Evolutionary conservation across 2,888 invertebrate genomes (phyloP).

Genomic region (Drosophila fungiperda): DNA sequence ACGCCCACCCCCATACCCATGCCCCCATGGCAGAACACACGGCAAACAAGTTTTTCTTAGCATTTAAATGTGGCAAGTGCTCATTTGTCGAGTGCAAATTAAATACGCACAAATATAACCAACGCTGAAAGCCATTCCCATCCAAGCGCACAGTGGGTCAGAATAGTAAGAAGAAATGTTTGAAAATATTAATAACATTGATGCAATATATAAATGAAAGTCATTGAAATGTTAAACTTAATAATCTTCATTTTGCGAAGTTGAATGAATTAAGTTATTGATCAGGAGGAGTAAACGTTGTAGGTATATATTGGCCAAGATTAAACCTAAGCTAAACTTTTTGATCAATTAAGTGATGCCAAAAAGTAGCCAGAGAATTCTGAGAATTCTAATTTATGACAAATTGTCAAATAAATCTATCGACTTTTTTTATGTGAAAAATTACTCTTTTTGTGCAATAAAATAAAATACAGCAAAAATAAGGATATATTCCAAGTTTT

Average conservation of each 20-base stretch:
- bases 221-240: not conserved
- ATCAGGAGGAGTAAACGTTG: not conserved
- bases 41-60: conserved; percentile 25
- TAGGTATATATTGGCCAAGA: not conserved
- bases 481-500: not conserved
- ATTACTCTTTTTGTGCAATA: too few species aligned
- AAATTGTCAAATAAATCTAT: not conserved
- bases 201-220: too few species aligned
- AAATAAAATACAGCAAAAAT: too few species aligned
- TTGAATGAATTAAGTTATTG: not conserved
- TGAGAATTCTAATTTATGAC: not conserved
- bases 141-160: conserved; percentile 24
- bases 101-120: conserved; percentile 70
- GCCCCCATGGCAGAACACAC: not conserved
- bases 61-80: conserved; percentile 59
- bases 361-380: not conserved
- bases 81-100: conserved; percentile 73
- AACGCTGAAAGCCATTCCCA: conserved; percentile 43
- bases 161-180: too few species aligned
- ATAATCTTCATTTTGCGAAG: not conserved
- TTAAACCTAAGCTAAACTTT: not conserved
- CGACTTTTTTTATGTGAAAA: not conserved
- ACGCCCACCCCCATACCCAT: not conserved
- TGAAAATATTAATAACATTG: too few species aligned
- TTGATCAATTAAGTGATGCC: not conserved